A percentile compares a stretch with the other conserved stretches of the same genome.
These are phyloP conservation scores for Tetragnatha montana DNA, from an alignment of 2,888 invertebrate genomes.

Conservation along the genomic window DNA sequence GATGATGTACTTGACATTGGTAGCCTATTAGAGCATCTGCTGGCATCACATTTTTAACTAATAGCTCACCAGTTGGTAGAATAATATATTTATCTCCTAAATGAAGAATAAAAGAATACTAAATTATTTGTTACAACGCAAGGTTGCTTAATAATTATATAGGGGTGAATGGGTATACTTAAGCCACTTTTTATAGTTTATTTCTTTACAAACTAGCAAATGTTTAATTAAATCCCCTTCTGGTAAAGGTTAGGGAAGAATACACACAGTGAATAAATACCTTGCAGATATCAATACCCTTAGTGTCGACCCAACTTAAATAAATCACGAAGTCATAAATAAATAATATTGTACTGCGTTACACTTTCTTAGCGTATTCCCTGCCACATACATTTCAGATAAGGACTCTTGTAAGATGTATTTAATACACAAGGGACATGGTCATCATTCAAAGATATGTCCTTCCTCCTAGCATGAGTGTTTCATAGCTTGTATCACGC, in stretches of 20 bases:
- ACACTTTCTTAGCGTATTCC: too few relatives aligned
- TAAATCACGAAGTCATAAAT: too few relatives aligned
- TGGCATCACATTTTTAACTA: slow-evolving; percentile 57
- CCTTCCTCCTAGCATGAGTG: not conserved
- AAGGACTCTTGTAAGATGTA: not conserved
- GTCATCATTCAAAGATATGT: not conserved
- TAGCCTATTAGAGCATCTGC: slow-evolving; percentile 61
- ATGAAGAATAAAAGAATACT: not conserved
- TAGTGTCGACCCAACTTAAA: too few relatives aligned
- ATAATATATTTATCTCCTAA: slow-evolving; percentile 68
- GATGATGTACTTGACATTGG: slow-evolving; percentile 90
- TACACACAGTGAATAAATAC: too few relatives aligned
- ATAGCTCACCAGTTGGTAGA: slow-evolving; percentile 63
- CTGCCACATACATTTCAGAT: too few relatives aligned
- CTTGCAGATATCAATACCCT: too few relatives aligned
- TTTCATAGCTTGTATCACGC: not conserved
- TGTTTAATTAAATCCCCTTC: too few relatives aligned
- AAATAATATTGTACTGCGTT: too few relatives aligned
- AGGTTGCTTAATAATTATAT: too few relatives aligned
- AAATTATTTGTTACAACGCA: too few relatives aligned
- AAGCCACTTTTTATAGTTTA: not conserved
- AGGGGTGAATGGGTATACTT: not conserved
- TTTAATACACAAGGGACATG: not conserved
- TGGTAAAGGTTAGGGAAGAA: too few relatives aligned
- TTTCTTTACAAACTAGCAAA: too few relatives aligned